Evolutionary conservation across 2,888 invertebrate genomes (phyloP).

Genomic region (Melanotus villosus): DNA sequence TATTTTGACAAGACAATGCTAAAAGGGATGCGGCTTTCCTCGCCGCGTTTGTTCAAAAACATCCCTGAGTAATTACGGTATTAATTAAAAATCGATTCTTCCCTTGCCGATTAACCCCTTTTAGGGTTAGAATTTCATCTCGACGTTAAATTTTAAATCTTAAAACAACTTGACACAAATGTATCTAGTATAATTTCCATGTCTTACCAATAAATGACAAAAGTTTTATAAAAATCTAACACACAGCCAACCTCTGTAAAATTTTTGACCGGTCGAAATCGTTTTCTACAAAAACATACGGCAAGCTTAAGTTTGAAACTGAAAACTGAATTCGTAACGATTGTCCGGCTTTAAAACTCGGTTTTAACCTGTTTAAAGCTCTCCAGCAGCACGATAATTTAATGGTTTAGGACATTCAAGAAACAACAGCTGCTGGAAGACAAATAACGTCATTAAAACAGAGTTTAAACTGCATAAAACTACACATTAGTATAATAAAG

Average conservation of each 20-base stretch:
- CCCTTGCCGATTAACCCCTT: not conserved
- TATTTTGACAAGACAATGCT: no score
- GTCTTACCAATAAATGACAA: constrained; percentile 12
- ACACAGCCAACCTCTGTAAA: constrained; percentile 11
- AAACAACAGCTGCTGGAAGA: not conserved
- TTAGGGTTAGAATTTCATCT: not conserved
- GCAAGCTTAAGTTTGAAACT: not conserved
- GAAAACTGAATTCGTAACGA: not conserved
- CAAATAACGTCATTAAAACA: not conserved
- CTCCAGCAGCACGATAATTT: not conserved
- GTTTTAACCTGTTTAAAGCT: constrained; percentile 8
- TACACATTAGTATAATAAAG: constrained; percentile 1
- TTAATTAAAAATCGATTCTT: constrained; percentile 5
- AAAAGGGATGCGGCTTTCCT: no score
- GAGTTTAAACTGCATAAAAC: not conserved
- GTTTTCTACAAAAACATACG: constrained; percentile 12
- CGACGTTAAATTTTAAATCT: not conserved
- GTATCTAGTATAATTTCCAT: not conserved
- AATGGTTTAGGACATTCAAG: not conserved
- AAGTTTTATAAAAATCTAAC: constrained; percentile 14
- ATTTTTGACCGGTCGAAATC: constrained; percentile 4
- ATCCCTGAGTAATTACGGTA: not conserved
- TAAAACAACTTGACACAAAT: not conserved
- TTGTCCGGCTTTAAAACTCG: constrained; percentile 5
- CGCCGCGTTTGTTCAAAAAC: no score